Evolutionary conservation across 2,797 vertebrate species (phyloP), one percentile per base, ranked within the genome.

Genomic region (Smutsia temminckii): DNA sequence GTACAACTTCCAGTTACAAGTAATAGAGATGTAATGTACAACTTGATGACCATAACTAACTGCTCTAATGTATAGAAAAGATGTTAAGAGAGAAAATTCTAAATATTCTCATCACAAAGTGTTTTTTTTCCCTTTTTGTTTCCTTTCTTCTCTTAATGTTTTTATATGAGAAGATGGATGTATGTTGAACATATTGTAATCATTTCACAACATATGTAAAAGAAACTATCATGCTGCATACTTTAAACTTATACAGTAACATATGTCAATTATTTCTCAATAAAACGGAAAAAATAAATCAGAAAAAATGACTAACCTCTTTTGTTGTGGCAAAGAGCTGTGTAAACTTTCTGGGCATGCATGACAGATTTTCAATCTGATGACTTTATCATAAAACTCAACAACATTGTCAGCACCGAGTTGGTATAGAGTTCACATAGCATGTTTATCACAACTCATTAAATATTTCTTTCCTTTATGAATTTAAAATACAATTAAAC

Each of bases 371-470:
- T 96, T 96, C 72, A 37, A 7, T 23, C 66, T 25, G 12, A 69
- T 94, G 77, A 84, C 18, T 94, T 85, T 86, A 85, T 90, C 88
- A 89, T 64, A 91, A 96, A 96, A 84, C 94, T 87, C 85, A 72
- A 83, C 51, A 88, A 90, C 40, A 80, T 85, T 92, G 85, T 92
- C 69, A 96, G 69, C 37, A 89, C 25, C 17, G 66, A 51, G 14
- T 79, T 90, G 53, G 72, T 95, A 86, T 68, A 72, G 59, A 79
- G 91, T 91, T 92, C 46, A 79, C 71, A 87, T 6, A 42, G 74
- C n/a, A 61, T 53, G 34, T 63, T 92, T 88, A 91, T 90, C 59
- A 80, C 49, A 84, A 84, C 75, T 91, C 66, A 94, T 89, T 97
- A 95, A 93, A 91, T 89, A 90, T 81, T 96, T 93, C 51, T 80